Evolutionary conservation across 2,888 invertebrate species (phyloP).

Genomic region (Tipula lateralis): DNA sequence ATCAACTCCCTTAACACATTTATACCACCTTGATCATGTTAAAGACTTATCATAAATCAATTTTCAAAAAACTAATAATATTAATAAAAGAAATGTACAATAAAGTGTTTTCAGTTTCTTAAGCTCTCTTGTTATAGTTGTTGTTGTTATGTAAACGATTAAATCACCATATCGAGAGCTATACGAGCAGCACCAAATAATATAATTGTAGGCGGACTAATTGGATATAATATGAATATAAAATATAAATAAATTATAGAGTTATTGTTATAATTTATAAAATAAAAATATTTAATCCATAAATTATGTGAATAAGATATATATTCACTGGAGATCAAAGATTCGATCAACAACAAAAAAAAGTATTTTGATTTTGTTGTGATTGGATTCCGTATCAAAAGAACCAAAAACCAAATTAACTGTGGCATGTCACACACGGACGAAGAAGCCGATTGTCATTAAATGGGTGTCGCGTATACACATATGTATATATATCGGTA

Average conservation of each 20-base stretch:
- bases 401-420: not conserved
- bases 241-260: not conserved
- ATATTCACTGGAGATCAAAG: not conserved
- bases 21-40: slow-evolving; percentile 11
- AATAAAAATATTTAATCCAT: not conserved
- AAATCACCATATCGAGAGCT: not conserved
- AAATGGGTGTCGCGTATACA: not conserved
- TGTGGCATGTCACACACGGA: not conserved
- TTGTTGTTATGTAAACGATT: not conserved
- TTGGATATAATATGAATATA: slow-evolving; percentile 24
- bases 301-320: not conserved
- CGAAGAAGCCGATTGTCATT: not conserved
- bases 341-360: not conserved
- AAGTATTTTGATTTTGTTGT: not conserved
- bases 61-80: not conserved
- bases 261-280: not conserved
- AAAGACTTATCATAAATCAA: slow-evolving; percentile 24
- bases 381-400: not conserved
- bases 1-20: not conserved
- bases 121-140: not conserved
- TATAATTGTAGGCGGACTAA: not conserved
- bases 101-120: not conserved
- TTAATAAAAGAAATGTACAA: not conserved
- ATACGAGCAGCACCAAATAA: not conserved
- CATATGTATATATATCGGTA: too few species aligned